These are phyloP conservation scores for Hydropotes inermis DNA, from an alignment of 2,113 vertebrate species.

Conservation along the genomic window DNA sequence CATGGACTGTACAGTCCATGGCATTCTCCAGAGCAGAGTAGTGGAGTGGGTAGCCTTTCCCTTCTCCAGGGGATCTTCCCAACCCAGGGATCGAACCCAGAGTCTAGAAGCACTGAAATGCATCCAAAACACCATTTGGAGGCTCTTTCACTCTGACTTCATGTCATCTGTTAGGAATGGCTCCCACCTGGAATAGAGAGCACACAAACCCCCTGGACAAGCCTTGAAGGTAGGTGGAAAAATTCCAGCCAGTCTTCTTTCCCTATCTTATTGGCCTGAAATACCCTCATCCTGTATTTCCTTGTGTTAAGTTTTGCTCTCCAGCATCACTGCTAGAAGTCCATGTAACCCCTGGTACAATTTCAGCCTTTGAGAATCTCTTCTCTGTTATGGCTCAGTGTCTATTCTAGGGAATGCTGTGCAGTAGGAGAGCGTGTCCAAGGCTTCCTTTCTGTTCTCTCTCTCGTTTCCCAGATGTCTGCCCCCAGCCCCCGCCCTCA, in stretches of 20 bases:
- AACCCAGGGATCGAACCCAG: background rate
- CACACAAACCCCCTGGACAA: background rate
- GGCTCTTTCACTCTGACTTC: background rate
- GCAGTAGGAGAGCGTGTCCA: background rate
- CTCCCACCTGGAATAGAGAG: background rate
- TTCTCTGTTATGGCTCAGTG: background rate
- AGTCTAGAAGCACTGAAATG: background rate
- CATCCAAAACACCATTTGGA: background rate
- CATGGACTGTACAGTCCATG: background rate
- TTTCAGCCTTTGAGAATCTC: background rate
- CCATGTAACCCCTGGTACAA: background rate
- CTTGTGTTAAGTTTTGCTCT: background rate
- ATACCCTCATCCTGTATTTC: background rate
- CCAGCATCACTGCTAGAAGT: background rate
- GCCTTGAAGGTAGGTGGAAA: background rate
- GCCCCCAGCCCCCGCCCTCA: rapidly evolving
- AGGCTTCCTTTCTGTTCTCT: background rate
- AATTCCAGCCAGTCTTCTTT: background rate
- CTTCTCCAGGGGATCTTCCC: background rate
- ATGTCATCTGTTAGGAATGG: background rate
- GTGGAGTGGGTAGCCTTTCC: background rate
- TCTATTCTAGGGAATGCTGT: background rate
- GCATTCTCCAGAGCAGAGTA: background rate
- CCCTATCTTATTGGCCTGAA: background rate
- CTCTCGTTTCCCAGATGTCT: background rate